These are phyloP conservation scores for Elephas maximus DNA, from an alignment of 2,113 vertebrate species.

Conservation along the genomic window DNA sequence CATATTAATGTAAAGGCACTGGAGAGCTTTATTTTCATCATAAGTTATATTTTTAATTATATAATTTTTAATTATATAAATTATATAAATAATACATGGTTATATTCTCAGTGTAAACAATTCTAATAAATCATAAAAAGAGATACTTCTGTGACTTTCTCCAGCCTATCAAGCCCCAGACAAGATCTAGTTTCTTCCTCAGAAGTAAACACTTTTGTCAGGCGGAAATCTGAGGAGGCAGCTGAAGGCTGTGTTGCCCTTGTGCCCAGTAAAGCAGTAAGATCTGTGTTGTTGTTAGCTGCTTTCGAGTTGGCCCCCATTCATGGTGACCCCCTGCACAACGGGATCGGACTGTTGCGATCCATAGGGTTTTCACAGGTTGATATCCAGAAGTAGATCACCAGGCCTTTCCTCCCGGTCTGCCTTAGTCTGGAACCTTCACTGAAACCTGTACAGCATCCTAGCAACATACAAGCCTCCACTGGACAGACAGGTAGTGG, in stretches of 20 bases:
- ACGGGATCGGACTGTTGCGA: no score
- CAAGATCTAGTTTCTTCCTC: neutral
- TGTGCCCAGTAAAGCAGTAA: neutral
- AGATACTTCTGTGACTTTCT: neutral
- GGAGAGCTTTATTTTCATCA: neutral
- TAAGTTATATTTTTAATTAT: neutral
- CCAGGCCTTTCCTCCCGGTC: no score
- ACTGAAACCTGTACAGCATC: no score
- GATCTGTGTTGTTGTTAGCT: neutral
- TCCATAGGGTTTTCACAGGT: no score
- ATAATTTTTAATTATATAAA: neutral
- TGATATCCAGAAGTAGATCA: no score
- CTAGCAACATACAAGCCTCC: no score
- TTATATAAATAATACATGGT: neutral
- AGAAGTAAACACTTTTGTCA: neutral
- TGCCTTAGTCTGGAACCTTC: no score
- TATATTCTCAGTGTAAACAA: neutral
- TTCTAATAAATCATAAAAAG: neutral
- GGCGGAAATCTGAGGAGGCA: neutral
- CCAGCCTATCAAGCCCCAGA: neutral
- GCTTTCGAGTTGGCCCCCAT: no score
- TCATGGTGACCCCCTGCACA: no score
- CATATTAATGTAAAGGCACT: neutral
- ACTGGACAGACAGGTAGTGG: no score
- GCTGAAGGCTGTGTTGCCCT: neutral